Evolutionary conservation across 2,797 vertebrate genomes (phyloP), one percentile per base, ranked within the genome.

Genomic region (Nasua narica): DNA sequence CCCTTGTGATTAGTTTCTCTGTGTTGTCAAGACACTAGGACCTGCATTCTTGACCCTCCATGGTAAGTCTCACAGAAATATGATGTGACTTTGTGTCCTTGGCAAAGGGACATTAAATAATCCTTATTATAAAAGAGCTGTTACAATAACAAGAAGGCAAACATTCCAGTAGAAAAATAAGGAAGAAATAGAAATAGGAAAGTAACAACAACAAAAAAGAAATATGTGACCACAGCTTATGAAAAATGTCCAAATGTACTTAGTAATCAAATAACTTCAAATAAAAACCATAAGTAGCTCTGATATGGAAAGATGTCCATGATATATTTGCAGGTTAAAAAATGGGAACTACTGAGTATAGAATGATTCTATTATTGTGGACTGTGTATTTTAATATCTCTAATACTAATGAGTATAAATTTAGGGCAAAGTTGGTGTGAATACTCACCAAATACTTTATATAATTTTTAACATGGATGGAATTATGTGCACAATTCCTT

Each of bases 31-130:
- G 29, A 89, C 46, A 13, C 65, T 77, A 72, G 50, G 89, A 74
- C n/a, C 58, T 48, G 23, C n/a, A 29, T 90, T 93, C 52, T 70
- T 93, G 48, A 84, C 54, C 32, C 21, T 83, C 54, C 32, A 3
- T 84, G 19, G 11, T 78, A 82, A 92, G 40, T 69, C 35, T 92
- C 60, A 87, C 62, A 95, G 76, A 93, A 91, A 93, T 58, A 48
- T 23, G 65, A 46, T 67, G 48, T 88, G 37, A 81, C 70, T 95
- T 90, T 69, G 56, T 97, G n/a, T 87, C 60, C 83, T 77, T 78
- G 78, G 74, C 35, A 94, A 94, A 95, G 32, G 18, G 83, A 94
- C n/a, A 58, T 86, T 93, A 93, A 96, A 67, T 84, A 95, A 87
- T 87, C 29, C 27, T 96, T 95, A 89, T 91, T 86, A 70, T 72